Evolutionary conservation across 2,888 invertebrate genomes (phyloP).

Genomic region (Icerya purchasi): DNA sequence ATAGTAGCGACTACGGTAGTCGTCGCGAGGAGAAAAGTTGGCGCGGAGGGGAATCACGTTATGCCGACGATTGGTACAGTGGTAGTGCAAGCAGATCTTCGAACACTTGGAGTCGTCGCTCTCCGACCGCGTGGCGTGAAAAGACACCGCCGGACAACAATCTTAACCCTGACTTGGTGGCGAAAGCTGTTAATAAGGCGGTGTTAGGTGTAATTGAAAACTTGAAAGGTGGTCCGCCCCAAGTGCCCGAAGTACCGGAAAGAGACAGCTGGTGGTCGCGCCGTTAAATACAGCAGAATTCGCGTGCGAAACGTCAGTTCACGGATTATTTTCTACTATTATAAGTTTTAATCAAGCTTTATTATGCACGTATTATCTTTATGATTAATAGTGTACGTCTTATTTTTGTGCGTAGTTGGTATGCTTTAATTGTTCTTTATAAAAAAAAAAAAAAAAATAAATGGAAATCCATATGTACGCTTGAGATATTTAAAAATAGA

Average conservation of each 20-base stretch:
- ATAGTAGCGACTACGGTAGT: neutral
- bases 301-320: no score
- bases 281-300: no score
- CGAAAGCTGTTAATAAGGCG: conserved; percentile 16
- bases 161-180: conserved; percentile 15
- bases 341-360: no score
- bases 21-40: conserved; percentile 10
- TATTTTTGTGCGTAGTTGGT: no score
- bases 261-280: neutral
- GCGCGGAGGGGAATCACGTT: conserved; percentile 8
- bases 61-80: conserved; percentile 9
- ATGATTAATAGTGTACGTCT: no score
- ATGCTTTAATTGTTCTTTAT: no score
- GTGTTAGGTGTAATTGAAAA: conserved; percentile 16
- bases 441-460: no score
- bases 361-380: no score
- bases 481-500: no score
- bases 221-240: conserved; percentile 12
- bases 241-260: neutral
- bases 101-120: conserved; percentile 4
- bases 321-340: no score
- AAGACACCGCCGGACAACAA: conserved; percentile 9
- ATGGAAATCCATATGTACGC: no score
- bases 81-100: conserved; percentile 4
- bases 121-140: conserved; percentile 11